Conservation (phyloP, 37 sponge, comb jelly and placozoan genomes). For the Crambe crambe region DNA sequence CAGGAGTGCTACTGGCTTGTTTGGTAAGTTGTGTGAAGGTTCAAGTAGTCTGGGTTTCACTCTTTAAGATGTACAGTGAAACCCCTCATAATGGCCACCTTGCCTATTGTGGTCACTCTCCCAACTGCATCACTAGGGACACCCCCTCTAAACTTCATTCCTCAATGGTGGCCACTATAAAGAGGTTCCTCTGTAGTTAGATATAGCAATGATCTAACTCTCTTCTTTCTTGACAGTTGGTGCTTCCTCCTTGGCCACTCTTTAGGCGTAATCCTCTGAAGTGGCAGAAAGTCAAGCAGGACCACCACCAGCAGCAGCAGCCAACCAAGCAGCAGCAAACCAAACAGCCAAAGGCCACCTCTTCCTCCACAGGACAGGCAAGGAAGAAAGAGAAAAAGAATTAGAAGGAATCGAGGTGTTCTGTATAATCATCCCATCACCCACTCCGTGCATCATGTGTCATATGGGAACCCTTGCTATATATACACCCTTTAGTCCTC, state of each 20-base stretch:
- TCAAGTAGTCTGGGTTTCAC: background rate
- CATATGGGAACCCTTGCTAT: too few relatives aligned
- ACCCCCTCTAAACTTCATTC: too few relatives aligned
- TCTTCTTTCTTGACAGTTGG: constrained; percentile 43
- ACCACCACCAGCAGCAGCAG: too few relatives aligned
- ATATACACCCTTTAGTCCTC: too few relatives aligned
- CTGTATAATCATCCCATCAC: too few relatives aligned
- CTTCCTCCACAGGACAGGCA: background rate
- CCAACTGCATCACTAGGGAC: too few relatives aligned
- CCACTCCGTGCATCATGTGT: too few relatives aligned
- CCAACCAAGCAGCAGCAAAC: too few relatives aligned
- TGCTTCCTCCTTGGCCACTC: constrained; percentile 89
- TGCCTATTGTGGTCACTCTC: too few relatives aligned
- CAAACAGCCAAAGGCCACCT: too few relatives aligned
- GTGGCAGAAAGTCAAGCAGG: constrained; percentile 62
- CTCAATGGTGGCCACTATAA: too few relatives aligned
- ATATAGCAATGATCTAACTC: background rate
- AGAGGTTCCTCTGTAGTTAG: background rate
- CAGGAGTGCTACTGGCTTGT: constrained; percentile 80
- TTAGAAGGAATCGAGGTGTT: background rate
- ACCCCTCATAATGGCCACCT: background rate
- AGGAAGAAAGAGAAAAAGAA: constrained; percentile 23
- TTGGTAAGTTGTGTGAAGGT: constrained; percentile 54
- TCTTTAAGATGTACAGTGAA: background rate
- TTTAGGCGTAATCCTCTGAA: constrained; percentile 66